Conservation (phyloP, 1,140 invertebrate genomes). For the Drosophila tani region DNA sequence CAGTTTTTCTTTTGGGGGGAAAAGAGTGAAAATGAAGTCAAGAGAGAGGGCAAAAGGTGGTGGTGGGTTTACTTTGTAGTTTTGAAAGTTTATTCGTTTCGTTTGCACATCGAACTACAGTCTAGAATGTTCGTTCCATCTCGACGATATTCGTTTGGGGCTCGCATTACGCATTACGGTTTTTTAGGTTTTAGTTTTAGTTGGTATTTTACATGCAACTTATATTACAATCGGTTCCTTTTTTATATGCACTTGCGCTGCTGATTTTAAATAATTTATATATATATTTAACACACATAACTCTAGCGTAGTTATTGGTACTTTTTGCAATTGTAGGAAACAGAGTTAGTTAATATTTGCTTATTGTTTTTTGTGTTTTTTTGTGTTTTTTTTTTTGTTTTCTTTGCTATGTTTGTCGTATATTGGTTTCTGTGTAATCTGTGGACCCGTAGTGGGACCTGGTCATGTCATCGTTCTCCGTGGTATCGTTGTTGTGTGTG, state of each 20-base stretch:
- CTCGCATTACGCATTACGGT: slow-evolving; percentile 46
- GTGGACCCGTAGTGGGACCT: slow-evolving; percentile 10
- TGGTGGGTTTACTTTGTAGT: slow-evolving; percentile 49
- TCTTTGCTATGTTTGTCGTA: slow-evolving; percentile 55
- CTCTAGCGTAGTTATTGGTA: slow-evolving; percentile 79
- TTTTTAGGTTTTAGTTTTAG: slow-evolving; percentile 33
- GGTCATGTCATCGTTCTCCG: slow-evolving; percentile 15
- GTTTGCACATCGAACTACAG: slow-evolving; percentile 78
- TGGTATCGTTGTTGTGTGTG: slow-evolving; percentile 23
- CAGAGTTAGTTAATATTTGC: slow-evolving; percentile 76
- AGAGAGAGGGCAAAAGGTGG: neutral
- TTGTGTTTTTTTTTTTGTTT: neutral
- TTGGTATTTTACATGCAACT: slow-evolving; percentile 74
- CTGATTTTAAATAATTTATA: slow-evolving; percentile 75
- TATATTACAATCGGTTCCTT: slow-evolving; percentile 79
- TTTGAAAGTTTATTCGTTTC: slow-evolving; percentile 78
- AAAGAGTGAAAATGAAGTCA: slow-evolving; percentile 8
- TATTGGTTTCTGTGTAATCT: slow-evolving; percentile 14
- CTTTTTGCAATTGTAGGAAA: slow-evolving; percentile 79
- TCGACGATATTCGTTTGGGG: slow-evolving; percentile 53
- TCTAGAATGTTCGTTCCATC: slow-evolving; percentile 75
- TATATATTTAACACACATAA: slow-evolving; percentile 75
- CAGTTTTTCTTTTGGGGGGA: neutral
- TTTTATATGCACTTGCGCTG: slow-evolving; percentile 64
- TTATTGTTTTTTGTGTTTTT: slow-evolving; percentile 62